Evolutionary conservation across 2,797 vertebrate species (phyloP).

Genomic region (Acestrorhynchus altus): DNA sequence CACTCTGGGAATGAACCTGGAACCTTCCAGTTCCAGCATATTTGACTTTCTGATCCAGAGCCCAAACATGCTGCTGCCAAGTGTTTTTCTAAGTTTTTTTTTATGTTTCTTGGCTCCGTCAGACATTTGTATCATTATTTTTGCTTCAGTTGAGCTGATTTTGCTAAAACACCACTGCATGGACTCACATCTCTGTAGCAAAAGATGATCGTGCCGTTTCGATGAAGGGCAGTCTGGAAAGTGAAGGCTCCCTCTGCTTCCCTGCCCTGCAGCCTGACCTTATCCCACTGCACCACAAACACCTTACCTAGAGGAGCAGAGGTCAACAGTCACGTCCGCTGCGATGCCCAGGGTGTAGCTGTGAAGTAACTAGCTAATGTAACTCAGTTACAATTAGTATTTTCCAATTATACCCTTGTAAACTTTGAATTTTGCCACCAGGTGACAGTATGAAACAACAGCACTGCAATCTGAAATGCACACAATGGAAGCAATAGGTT

Average conservation of each 20-base stretch:
- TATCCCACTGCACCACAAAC: constrained; percentile 95
- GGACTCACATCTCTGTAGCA: constrained; percentile 87
- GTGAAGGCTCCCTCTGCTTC: constrained; percentile 88
- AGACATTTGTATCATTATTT: constrained; percentile 2
- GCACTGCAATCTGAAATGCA: too few species aligned
- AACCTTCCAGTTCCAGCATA: constrained; percentile 23
- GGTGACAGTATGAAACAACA: too few species aligned
- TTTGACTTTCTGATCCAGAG: background rate
- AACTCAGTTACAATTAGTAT: too few species aligned
- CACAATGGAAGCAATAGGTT: too few species aligned
- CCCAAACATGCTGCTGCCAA: constrained; percentile 21
- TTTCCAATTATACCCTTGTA: too few species aligned
- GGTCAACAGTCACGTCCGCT: constrained; percentile 14
- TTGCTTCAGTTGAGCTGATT: background rate
- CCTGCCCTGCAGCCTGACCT: constrained; percentile 87
- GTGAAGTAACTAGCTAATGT: background rate
- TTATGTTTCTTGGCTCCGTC: constrained; percentile 20
- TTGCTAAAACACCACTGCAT: background rate
- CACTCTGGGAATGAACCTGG: constrained; percentile 15
- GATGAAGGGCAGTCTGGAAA: constrained; percentile 90
- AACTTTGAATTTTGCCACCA: too few species aligned
- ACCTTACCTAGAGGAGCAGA: constrained; percentile 78
- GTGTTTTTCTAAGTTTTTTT: constrained; percentile 4
- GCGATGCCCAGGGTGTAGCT: too few species aligned
- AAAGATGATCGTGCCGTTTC: constrained; percentile 88